Evolutionary conservation across 2,888 invertebrate species (phyloP).

Genomic region (Idaea straminata): DNA sequence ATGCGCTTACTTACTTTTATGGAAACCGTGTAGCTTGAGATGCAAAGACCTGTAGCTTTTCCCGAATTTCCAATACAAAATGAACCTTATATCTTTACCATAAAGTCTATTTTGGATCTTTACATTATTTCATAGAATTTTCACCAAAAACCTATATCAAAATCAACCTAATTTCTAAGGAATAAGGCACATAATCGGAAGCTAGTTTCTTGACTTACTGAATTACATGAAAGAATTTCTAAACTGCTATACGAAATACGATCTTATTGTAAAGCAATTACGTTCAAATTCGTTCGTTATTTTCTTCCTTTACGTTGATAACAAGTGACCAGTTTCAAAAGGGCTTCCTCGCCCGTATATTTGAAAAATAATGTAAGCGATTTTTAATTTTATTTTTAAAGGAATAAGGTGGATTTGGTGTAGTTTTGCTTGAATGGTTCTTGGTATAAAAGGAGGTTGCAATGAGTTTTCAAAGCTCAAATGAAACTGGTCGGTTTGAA

Average conservation of each 20-base stretch:
- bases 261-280: not conserved
- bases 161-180: not conserved
- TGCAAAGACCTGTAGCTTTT: not conserved
- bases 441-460: not conserved
- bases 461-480: not conserved
- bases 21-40: not conserved
- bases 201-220: not conserved
- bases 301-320: not conserved
- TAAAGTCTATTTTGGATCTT: not conserved
- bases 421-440: not conserved
- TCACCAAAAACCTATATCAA: not conserved
- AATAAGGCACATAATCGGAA: not conserved
- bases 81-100: not conserved
- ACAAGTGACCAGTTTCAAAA: not conserved
- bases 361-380: not conserved
- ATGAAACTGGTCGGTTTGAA: conserved; percentile 37
- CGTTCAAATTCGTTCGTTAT: not conserved
- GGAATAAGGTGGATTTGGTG: not conserved
- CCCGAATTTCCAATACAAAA: not conserved
- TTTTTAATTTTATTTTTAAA: not conserved
- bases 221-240: not conserved
- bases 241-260: not conserved
- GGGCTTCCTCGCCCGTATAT: not conserved
- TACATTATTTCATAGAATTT: not conserved
- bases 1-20: not conserved